A percentile compares a stretch with the other conserved stretches of the same genome.
These are phyloP conservation scores for Lordiphosa andalusiaca DNA, from an alignment of 2,888 invertebrate species.

Conservation along the genomic window DNA sequence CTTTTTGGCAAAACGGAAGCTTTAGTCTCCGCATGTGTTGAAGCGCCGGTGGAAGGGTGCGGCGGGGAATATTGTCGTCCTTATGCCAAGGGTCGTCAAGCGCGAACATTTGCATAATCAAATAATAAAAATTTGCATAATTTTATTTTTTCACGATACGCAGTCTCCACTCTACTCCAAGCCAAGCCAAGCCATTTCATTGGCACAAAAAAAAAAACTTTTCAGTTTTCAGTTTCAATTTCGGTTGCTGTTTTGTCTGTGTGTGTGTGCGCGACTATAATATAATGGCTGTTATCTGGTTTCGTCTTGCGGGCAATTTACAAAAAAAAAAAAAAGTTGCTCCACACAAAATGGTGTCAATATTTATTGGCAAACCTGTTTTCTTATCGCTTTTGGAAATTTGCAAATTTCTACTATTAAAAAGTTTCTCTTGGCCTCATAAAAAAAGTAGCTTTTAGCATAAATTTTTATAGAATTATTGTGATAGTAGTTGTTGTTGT, in stretches of 20 bases:
- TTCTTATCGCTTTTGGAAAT: constrained; percentile 66
- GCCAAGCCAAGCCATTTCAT: constrained; percentile 13
- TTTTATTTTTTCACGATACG: constrained; percentile 76
- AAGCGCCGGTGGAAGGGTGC: constrained; percentile 16
- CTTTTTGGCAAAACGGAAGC: constrained; percentile 47
- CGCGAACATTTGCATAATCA: constrained; percentile 80
- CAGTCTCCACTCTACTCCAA: constrained; percentile 32
- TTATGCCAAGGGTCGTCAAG: constrained; percentile 80
- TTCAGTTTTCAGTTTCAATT: constrained; percentile 46
- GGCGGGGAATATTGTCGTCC: constrained; percentile 71
- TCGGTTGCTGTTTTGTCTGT: constrained; percentile 47
- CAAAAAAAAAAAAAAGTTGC: too few species aligned
- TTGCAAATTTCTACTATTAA: constrained; percentile 74
- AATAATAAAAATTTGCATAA: constrained; percentile 80
- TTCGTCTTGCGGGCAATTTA: constrained; percentile 1
- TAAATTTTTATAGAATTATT: constrained; percentile 50
- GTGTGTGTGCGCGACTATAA: constrained; percentile 31
- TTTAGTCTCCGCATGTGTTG: constrained; percentile 45
- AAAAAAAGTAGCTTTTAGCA: constrained; percentile 46
- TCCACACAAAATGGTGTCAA: constrained; percentile 67
- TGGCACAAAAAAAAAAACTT: constrained; percentile 41
- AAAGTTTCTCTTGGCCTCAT: constrained; percentile 38
- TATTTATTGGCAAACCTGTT: constrained; percentile 76
- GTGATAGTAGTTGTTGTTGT: constrained; percentile 20
- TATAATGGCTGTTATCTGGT: constrained; percentile 57